Evolutionary conservation across 2,113 vertebrate species (phyloP), one percentile per base, ranked within the genome.

Genomic region (Aix galericulata): DNA sequence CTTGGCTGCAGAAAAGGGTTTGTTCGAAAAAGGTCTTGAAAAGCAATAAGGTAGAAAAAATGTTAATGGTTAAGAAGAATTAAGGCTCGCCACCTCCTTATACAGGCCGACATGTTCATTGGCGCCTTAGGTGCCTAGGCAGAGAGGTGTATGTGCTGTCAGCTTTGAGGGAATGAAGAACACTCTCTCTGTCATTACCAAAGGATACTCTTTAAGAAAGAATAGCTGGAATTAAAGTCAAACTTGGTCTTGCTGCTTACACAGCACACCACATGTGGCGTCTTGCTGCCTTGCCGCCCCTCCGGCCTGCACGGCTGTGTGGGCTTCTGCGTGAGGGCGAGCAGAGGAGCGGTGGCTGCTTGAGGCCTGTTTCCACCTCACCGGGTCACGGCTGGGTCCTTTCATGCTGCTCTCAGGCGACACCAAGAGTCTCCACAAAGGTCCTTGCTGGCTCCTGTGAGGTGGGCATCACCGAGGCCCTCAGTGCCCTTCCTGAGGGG

Each of bases 321-420:
- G 16, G 31, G 32, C 71, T 73, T 68, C 58, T n/a, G 38, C 50
- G 4, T 2, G 17, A 60, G 67, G 0, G 0, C 31, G 32, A 48
- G 48, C 50, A 75, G 44, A 46, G 73, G 16, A 60, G 63, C 0
- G 0, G 52, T 56, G 72, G 50, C n/a, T 78, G 50, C 56, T 55
- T n/a, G 34, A 86, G 44, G 14, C 31, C 44, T 1, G 3, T 32
- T 48, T 66, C 40, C 14, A 27, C 16, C 46, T 75, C 1, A 0
- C 8, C 31, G n/a, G 34, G 40, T 23, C 0, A 0, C 31, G 9
- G 23, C 1, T 0, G 0, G 8, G 36, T 76, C 48, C 42, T 52
- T 23, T 72, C 31, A 9, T 0, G 23, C 64, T 80, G 55, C 52
- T 26, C 56, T 36, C 38, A 50, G 34, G 63, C 58, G 77, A 55